Conservation (phyloP, 2,888 invertebrate species). For the Campoplex capitator region DNA sequence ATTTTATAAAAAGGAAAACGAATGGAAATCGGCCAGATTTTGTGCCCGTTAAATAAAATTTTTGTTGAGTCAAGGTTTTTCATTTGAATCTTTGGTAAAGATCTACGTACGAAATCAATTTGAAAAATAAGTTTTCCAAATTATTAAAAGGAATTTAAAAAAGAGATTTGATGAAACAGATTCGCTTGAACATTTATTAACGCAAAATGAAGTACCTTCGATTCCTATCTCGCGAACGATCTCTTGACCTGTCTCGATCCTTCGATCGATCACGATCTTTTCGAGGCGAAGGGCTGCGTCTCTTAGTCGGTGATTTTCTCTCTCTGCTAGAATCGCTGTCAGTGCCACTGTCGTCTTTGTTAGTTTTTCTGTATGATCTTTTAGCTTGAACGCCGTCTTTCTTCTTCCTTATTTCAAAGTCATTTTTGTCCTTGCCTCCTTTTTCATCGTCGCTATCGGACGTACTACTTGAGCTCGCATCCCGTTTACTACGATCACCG, state of each 20-base stretch:
- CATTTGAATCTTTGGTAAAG: too few species aligned
- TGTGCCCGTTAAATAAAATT: background rate
- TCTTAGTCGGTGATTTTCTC: conserved; percentile 84
- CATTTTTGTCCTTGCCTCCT: conserved; percentile 85
- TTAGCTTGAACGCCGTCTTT: conserved; percentile 94
- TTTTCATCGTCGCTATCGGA: conserved; percentile 80
- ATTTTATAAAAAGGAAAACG: conserved; percentile 46
- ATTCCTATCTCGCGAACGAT: conserved; percentile 84
- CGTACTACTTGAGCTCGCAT: conserved; percentile 76
- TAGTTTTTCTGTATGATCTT: conserved; percentile 93
- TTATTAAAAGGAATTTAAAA: too few species aligned
- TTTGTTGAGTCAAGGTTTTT: too few species aligned
- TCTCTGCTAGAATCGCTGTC: conserved; percentile 86
- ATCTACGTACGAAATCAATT: background rate
- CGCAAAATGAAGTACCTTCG: conserved; percentile 75
- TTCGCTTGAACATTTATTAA: too few species aligned
- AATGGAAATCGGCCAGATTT: background rate
- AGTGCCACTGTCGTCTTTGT: conserved; percentile 92
- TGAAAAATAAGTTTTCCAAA: background rate
- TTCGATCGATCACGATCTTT: conserved; percentile 83
- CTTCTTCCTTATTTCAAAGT: conserved; percentile 91
- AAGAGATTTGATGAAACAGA: too few species aligned
- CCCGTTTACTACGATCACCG: conserved; percentile 75
- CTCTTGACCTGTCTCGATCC: conserved; percentile 83
- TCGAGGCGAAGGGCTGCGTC: conserved; percentile 81